Base-by-base conservation (phyloP, 2,888 invertebrate genomes). In the Drosophila merina region DNA sequence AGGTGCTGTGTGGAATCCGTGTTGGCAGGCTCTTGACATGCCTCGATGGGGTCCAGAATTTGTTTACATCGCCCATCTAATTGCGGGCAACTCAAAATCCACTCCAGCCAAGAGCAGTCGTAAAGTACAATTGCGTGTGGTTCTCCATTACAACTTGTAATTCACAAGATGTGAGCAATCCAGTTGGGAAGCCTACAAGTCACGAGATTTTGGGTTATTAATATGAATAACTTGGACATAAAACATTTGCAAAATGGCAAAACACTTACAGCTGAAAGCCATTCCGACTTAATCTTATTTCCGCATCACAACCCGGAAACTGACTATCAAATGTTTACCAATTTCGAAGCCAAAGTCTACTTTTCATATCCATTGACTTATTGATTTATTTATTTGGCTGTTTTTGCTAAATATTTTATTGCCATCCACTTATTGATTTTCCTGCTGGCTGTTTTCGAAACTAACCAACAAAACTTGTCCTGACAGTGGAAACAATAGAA, bases 41-140 rank as follows among this genome's bases (percentile, higher is more conserved):
- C 31, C 50, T 31, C 64, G 14, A 20, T 49, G 20, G n/a, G 12
- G 26, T 20, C 42, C 59, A 50, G 51, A 54, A 62, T 73, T 68
- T 70, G 79, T 69, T 66, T 66, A 40, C 66, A 66, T 45, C 60
- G 49, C 64, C 77, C 77, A 63, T 57, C 75, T 77, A 83, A 81
- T 79, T 86, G 80, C 72, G 73, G 75, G 55, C 80, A 79, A 79
- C 83, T 86, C 86, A 69, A 79, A 79, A 56, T 51, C 57, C 72
- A 58, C 81, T 71, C 63, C 38, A 52, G 48, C 42, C 47, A 30
- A 25, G 51, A 57, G 54, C 14, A 31, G 60, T n/a, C 38, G 28
- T 20, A 48, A 57, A 55, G 69, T 56, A 55, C 42, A 72, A 51
- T 55, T 38, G 49, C 51, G 49, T 57, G 52, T 52, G 58, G 56